Evolutionary conservation across 2,113 vertebrate species (phyloP).

Genomic region (Urocynchramus pylzowi): DNA sequence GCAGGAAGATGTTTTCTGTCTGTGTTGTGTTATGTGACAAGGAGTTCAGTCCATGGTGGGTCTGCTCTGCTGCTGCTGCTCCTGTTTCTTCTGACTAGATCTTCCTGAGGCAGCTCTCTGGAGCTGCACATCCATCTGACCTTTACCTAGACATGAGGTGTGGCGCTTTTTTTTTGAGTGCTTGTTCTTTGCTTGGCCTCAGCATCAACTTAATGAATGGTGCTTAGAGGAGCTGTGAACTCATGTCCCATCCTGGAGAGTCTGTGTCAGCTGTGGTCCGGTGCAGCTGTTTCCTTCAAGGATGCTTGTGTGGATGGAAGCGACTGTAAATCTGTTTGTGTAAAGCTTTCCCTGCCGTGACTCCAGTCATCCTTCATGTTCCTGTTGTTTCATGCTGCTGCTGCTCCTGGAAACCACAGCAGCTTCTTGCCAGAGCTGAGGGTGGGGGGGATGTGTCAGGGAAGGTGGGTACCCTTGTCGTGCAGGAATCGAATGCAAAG

Average conservation of each 20-base stretch:
- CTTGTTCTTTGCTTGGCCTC: background rate
- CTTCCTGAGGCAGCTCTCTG: fast-evolving
- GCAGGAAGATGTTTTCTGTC: background rate
- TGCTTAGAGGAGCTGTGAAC: background rate
- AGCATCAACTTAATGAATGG: background rate
- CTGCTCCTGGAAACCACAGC: background rate
- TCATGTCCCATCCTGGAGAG: background rate
- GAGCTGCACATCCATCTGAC: background rate
- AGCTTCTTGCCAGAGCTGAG: background rate
- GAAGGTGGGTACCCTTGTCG: background rate
- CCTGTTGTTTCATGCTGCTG: background rate
- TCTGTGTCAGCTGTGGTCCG: background rate
- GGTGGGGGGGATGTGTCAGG: background rate
- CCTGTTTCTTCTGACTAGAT: background rate
- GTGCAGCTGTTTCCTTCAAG: conserved; percentile 41
- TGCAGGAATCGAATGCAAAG: background rate
- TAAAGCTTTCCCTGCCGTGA: background rate
- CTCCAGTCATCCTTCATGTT: background rate
- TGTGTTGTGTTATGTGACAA: background rate
- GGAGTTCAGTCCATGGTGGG: background rate
- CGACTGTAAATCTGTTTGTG: background rate
- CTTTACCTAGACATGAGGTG: background rate
- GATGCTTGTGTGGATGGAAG: background rate
- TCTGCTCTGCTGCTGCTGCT: background rate
- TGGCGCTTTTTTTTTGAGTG: background rate